Evolutionary conservation across 2,797 vertebrate species (phyloP).

Genomic region (Acipenser transmontanus): DNA sequence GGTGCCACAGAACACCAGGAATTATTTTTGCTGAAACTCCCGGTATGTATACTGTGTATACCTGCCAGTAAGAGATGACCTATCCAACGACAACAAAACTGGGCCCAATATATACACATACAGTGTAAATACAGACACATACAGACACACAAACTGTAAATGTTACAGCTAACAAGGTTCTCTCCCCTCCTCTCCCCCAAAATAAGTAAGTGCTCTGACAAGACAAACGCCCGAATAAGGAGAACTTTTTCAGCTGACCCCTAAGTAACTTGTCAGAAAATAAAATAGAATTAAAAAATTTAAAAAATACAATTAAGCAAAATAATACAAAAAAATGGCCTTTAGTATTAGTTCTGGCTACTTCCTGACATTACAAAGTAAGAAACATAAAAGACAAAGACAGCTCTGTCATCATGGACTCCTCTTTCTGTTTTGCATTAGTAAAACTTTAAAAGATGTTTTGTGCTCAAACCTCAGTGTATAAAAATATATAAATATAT

Average conservation of each 20-base stretch:
- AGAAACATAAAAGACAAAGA: slow-evolving; percentile 51
- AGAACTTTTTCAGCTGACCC: slow-evolving; percentile 43
- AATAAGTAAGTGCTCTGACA: slow-evolving; percentile 65
- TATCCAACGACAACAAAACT: slow-evolving; percentile 29
- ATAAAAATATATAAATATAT: slow-evolving; percentile 59
- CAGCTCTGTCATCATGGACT: slow-evolving; percentile 53
- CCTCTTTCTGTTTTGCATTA: slow-evolving; percentile 43
- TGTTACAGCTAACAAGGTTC: slow-evolving; percentile 52
- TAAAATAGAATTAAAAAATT: slow-evolving; percentile 25
- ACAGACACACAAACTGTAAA: slow-evolving; percentile 47
- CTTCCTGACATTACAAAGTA: slow-evolving; percentile 37
- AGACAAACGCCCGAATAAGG: slow-evolving; percentile 52
- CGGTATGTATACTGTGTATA: slow-evolving; percentile 22
- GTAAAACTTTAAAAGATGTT: slow-evolving; percentile 46
- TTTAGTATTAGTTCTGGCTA: slow-evolving; percentile 42
- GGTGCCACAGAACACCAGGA: slow-evolving; percentile 43
- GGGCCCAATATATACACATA: slow-evolving; percentile 26
- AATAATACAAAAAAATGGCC: slow-evolving; percentile 36
- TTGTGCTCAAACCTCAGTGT: slow-evolving; percentile 51
- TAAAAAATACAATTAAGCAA: slow-evolving; percentile 42
- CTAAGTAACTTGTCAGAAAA: slow-evolving; percentile 43
- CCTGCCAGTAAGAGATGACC: slow-evolving; percentile 32
- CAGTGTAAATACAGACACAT: slow-evolving; percentile 22
- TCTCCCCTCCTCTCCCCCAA: slow-evolving; percentile 26
- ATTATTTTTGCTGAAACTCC: slow-evolving; percentile 26